Percentiles rank a stretch among this genome's conserved stretches.
phyloP scores from a whole-genome alignment of 2,888 invertebrate genomes.

The Deilephila porcellus region DNA sequence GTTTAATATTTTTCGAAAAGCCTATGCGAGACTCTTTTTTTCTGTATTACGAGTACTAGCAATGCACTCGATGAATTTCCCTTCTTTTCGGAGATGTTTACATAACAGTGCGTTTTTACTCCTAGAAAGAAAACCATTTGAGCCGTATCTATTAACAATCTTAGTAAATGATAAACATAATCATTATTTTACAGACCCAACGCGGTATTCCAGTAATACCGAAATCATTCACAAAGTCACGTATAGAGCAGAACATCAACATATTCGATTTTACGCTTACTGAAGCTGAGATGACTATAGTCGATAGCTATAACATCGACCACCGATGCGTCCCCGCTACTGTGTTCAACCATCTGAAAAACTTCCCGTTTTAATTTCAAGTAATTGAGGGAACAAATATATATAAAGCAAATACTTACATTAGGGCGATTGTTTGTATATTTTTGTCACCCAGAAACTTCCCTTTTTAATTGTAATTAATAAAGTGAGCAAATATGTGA shows the following conservation, averaged over 20 bases:
- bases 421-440: background rate
- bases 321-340: conserved; percentile 74
- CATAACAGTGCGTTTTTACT: no score
- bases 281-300: conserved; percentile 79
- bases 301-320: conserved; percentile 84
- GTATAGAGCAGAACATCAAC: conserved; percentile 88
- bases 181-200: conserved; percentile 75
- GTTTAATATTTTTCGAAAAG: no score
- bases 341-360: conserved; percentile 48
- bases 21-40: no score
- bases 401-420: conserved; percentile 7
- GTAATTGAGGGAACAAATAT: conserved; percentile 1
- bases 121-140: no score
- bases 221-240: conserved; percentile 88
- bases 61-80: no score
- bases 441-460: conserved; percentile 49
- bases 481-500: background rate
- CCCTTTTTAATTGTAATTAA: conserved; percentile 55
- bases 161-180: background rate
- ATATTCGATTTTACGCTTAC: conserved; percentile 86
- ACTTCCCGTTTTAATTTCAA: conserved; percentile 63
- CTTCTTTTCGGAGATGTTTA: no score
- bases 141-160: no score
- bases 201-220: conserved; percentile 88
- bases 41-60: no score